Conservation (phyloP, 2,888 invertebrate species). For the Netelia melanura region DNA sequence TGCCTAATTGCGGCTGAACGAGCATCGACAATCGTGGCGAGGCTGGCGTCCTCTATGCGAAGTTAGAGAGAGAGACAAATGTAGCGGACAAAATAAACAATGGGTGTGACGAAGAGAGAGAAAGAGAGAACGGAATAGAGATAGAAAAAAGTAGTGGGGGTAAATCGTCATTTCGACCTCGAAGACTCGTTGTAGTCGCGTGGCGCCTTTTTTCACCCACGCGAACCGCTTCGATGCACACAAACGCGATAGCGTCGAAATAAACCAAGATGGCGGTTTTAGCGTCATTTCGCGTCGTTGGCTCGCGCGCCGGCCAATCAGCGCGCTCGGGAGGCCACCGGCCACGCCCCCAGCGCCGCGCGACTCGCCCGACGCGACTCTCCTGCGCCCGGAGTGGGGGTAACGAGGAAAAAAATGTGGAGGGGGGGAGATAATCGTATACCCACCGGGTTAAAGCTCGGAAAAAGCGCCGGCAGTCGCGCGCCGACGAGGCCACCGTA, state of each 20-base stretch:
- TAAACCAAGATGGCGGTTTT: conserved; percentile 74
- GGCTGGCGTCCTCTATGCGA: background rate
- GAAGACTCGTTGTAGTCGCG: conserved; percentile 32
- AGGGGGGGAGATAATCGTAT: conserved; percentile 31
- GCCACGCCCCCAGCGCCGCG: conserved; percentile 25
- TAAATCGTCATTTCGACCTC: background rate
- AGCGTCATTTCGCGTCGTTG: conserved; percentile 62
- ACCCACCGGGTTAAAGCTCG: conserved; percentile 29
- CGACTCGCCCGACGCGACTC: background rate
- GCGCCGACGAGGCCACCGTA: conserved; percentile 55
- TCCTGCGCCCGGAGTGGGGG: conserved; percentile 49
- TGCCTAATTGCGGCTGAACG: conserved; percentile 79
- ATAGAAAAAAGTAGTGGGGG: background rate
- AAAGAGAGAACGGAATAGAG: background rate
- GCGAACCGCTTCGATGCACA: background rate
- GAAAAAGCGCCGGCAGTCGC: conserved; percentile 60
- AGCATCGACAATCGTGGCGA: conserved; percentile 75
- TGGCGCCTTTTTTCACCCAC: conserved; percentile 36
- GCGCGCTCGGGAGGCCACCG: background rate
- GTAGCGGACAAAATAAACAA: background rate
- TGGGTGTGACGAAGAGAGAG: background rate
- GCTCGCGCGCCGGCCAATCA: conserved; percentile 62
- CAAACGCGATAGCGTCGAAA: conserved; percentile 54
- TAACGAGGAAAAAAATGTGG: background rate
- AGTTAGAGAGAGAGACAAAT: conserved; percentile 6